Conservation (phyloP, 2,888 invertebrate genomes). For the Aspidiotus rigidus region DNA sequence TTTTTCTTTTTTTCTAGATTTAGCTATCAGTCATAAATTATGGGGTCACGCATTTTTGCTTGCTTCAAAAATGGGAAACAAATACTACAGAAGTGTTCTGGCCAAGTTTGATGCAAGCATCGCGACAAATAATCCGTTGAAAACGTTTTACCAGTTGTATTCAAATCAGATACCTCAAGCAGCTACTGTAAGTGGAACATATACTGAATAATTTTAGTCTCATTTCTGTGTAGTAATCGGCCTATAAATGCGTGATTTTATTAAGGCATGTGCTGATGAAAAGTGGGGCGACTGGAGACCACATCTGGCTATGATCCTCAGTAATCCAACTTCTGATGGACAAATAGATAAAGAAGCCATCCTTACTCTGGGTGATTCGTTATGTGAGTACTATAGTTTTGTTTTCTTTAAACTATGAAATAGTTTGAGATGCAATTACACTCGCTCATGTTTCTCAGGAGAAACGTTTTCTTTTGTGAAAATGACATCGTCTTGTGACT, state of each 20-base stretch:
- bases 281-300: conserved; percentile 91
- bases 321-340: conserved; percentile 66
- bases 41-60: conserved; percentile 94
- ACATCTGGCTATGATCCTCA: conserved; percentile 89
- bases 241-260: neutral
- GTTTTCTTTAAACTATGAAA: neutral
- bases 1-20: conserved; percentile 51
- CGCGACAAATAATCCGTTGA: conserved; percentile 74
- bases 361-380: conserved; percentile 57
- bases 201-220: neutral
- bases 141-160: conserved; percentile 86
- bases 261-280: conserved; percentile 57
- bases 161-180: conserved; percentile 70
- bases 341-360: conserved; percentile 67
- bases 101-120: conserved; percentile 80
- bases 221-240: too few species aligned
- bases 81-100: conserved; percentile 75
- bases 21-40: conserved; percentile 75
- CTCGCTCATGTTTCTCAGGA: neutral
- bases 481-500: neutral
- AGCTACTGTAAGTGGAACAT: conserved; percentile 44
- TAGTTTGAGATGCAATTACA: conserved; percentile 4
- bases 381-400: conserved; percentile 46
- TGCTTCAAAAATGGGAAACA: conserved; percentile 74
- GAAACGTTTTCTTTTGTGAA: neutral